phyloP scores from a whole-genome alignment of 1,140 invertebrate species.

The Muscidifurax raptorellus region DNA sequence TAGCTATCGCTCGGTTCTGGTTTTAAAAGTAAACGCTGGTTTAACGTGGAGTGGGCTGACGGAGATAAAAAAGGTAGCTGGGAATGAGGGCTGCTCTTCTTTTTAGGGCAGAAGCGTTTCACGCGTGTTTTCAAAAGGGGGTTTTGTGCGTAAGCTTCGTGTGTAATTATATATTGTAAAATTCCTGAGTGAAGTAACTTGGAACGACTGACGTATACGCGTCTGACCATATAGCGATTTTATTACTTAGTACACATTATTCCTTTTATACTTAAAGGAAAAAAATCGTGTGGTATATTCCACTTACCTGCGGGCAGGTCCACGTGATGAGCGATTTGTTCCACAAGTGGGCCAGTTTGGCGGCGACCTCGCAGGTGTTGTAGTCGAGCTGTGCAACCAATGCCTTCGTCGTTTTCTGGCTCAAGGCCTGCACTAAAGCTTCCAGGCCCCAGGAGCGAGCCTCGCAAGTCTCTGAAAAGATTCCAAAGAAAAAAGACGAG shows the following conservation, averaged over 20 bases:
- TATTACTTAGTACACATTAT: background rate
- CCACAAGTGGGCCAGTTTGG: conserved; percentile 73
- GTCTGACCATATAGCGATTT: background rate
- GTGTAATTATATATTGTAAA: background rate
- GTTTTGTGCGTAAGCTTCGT: background rate
- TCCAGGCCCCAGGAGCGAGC: conserved; percentile 71
- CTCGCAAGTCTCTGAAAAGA: conserved; percentile 72
- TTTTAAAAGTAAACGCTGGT: background rate
- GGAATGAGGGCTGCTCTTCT: background rate
- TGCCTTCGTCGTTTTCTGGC: conserved; percentile 69
- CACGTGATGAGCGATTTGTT: conserved; percentile 74
- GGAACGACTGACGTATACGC: background rate
- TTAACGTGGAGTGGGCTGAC: background rate
- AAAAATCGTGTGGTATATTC: background rate
- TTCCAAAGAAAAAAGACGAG: conserved; percentile 20
- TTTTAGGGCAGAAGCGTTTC: background rate
- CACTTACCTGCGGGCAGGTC: conserved; percentile 73
- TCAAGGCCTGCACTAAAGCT: conserved; percentile 70
- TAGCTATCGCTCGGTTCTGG: background rate
- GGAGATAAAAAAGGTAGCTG: background rate
- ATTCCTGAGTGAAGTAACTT: background rate
- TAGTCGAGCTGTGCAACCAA: conserved; percentile 73
- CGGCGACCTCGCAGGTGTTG: conserved; percentile 72
- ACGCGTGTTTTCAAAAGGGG: no score
- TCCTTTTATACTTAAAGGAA: background rate